phyloP scores from a whole-genome alignment of 2,113 vertebrate species.

The Pomatostomus ruficeps region DNA sequence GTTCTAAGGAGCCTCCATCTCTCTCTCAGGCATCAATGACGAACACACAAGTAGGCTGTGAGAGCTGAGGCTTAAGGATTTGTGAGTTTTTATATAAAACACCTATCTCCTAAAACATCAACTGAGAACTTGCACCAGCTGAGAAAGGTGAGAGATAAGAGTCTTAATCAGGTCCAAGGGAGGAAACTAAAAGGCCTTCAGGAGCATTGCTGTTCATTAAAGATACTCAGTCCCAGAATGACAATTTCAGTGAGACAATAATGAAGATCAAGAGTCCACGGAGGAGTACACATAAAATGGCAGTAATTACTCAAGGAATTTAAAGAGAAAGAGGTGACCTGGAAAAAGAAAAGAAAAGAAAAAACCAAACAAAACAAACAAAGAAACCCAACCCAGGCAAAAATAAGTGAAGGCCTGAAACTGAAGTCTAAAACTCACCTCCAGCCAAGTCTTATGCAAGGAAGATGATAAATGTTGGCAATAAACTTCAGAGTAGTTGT shows the following conservation, averaged over 20 bases:
- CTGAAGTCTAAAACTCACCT: background rate
- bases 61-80: background rate
- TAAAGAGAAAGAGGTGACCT: background rate
- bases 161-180: background rate
- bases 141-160: background rate
- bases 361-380: rapidly evolving
- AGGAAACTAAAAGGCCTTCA: background rate
- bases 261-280: background rate
- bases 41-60: background rate
- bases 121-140: background rate
- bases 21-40: no score
- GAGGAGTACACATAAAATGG: background rate
- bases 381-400: background rate
- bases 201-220: background rate
- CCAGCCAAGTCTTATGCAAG: background rate
- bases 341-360: background rate
- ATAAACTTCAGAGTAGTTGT: background rate
- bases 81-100: background rate
- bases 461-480: background rate
- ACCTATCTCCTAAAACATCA: background rate
- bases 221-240: background rate
- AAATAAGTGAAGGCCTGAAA: background rate
- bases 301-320: background rate
- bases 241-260: background rate
- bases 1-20: no score